phyloP scores from a whole-genome alignment of 2,888 invertebrate genomes.

The Melangyna quadrimaculata region DNA sequence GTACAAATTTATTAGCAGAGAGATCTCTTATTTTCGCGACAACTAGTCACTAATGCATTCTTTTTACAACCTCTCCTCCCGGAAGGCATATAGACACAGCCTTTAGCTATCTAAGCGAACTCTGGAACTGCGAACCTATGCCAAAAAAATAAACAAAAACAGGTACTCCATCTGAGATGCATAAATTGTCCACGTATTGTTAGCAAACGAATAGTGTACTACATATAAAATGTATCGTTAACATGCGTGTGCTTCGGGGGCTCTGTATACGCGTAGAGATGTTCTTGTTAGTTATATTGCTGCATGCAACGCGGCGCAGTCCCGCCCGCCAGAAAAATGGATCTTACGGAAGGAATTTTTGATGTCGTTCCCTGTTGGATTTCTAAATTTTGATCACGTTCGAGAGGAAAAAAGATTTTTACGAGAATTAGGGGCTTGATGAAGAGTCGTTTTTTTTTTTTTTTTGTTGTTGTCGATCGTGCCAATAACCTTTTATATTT shows the following conservation, averaged over 20 bases:
- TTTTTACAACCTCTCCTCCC: slow-evolving; percentile 30
- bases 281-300: too few relatives aligned
- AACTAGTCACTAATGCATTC: slow-evolving; percentile 63
- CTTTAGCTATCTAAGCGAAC: slow-evolving; percentile 22
- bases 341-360: slow-evolving; percentile 60
- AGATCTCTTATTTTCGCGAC: slow-evolving; percentile 67
- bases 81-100: slow-evolving; percentile 2
- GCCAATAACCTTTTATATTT: slow-evolving; percentile 63
- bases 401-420: slow-evolving; percentile 59
- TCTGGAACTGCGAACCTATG: slow-evolving; percentile 10
- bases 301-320: background rate
- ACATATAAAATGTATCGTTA: slow-evolving; percentile 32
- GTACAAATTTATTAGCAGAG: slow-evolving; percentile 66
- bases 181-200: slow-evolving; percentile 52
- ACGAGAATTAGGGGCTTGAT: slow-evolving; percentile 68
- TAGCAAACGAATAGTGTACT: slow-evolving; percentile 16
- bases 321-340: slow-evolving; percentile 38
- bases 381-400: slow-evolving; percentile 66
- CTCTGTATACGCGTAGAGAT: background rate
- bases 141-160: slow-evolving; percentile 3
- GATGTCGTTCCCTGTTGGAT: slow-evolving; percentile 41
- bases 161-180: slow-evolving; percentile 54
- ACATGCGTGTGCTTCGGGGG: slow-evolving; percentile 56
- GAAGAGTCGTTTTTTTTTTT: slow-evolving; percentile 29
- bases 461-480: slow-evolving; percentile 46